These are phyloP conservation scores for Xiphophorus birchmanni DNA, from an alignment of 2,797 vertebrate genomes.

Conservation along the genomic window DNA sequence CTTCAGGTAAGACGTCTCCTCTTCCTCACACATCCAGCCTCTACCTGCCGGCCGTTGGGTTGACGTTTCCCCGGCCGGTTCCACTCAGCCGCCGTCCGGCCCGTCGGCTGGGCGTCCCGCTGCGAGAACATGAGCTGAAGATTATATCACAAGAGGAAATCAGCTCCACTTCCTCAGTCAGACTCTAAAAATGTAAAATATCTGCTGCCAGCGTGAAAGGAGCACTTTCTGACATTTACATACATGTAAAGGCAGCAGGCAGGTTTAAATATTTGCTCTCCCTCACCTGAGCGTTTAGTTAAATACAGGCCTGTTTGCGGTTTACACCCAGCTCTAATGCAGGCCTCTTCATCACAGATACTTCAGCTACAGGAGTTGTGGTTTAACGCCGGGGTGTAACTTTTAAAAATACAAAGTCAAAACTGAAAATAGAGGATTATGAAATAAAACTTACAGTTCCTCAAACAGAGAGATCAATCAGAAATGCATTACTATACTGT, in stretches of 20 bases:
- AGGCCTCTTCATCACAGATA: not conserved
- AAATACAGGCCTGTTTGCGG: slow-evolving; percentile 13
- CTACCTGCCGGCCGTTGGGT: not conserved
- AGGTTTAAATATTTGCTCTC: slow-evolving; percentile 33
- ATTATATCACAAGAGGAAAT: slow-evolving; percentile 57
- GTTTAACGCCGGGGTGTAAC: not conserved
- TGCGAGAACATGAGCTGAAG: slow-evolving; percentile 22
- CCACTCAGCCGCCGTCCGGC: not conserved
- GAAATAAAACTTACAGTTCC: not conserved
- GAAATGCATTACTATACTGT: not conserved
- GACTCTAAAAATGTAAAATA: slow-evolving; percentile 27
- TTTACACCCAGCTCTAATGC: not conserved
- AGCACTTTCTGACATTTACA: slow-evolving; percentile 39
- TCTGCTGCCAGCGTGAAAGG: slow-evolving; percentile 3
- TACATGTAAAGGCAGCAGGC: slow-evolving; percentile 52
- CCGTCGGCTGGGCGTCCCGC: not conserved
- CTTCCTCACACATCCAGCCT: not conserved
- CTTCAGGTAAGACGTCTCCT: slow-evolving; percentile 46
- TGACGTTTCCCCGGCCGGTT: not conserved
- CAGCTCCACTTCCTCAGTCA: slow-evolving; percentile 42
- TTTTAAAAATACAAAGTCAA: not conserved
- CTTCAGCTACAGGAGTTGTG: not conserved
- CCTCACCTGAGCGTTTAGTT: slow-evolving; percentile 13
- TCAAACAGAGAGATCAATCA: not conserved
- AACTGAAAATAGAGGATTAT: not conserved